Evolutionary conservation across 1,140 invertebrate genomes (phyloP), one percentile per base, ranked within the genome.

Genomic region (Plectrocnemia conspersa): DNA sequence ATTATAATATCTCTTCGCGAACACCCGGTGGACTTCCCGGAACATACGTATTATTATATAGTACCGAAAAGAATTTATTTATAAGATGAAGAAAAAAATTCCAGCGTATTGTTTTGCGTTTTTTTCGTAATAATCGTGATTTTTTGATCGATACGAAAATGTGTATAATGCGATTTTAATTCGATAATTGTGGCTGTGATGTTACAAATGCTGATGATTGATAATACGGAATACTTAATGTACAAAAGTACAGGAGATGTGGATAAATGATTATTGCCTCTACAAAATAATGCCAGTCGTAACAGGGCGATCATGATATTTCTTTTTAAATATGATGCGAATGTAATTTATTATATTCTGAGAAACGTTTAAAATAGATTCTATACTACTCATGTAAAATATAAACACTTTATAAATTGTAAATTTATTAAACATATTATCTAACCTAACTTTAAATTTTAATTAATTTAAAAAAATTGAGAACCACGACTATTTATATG

Each of bases 121-220:
- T n/a, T n/a, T 18, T 40, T 15, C 16, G 13, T n/a, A n/a, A n/a
- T n/a, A 13, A 45, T 27, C 29, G 42, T 45, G 42, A 45, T 27
- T 45, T 23, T 23, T 38, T 50, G 47, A 50, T 50, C 47, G 47
- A 50, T 50, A 50, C 32, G 42, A 50, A 50, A 47, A 50, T n/a
- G 40, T 41, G 36, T 52, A 35, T 58, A 58, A 58, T 58, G 47
- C 42, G 47, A 48, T 58, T 58, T 49, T 58, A 58, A 58, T 58
- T 54, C 56, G 56, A 58, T 54, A 58, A 58, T 58, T 54, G 38
- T 41, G 56, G 52, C 47, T 9, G 27, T 22, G 56, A 58, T 58
- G 52, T 45, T 58, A 54, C 36, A 58, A 58, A 49, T 44, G 56
- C 35, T 38, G 47, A 58, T 52, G 56, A 54, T 54, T 47, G 50